A percentile compares a stretch with the other conserved stretches of the same genome.
Evolutionary conservation across 2,888 invertebrate species (phyloP).

Genomic region (Drosophila siamana): DNA sequence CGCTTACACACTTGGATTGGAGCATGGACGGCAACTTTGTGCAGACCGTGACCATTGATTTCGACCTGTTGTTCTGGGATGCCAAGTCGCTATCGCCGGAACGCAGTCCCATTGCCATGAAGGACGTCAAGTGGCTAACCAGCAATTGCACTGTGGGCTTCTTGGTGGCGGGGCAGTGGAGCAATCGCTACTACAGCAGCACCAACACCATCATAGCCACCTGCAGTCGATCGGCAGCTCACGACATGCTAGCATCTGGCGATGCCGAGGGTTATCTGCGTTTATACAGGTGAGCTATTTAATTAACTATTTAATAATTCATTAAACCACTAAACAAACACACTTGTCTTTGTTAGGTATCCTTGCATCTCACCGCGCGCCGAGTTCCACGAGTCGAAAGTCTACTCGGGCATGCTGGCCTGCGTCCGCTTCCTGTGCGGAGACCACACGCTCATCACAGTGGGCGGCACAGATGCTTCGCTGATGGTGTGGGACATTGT

Average conservation of each 20-base stretch:
- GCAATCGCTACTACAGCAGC: conserved; percentile 94
- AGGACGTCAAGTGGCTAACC: conserved; percentile 95
- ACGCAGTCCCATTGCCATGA: conserved; percentile 95
- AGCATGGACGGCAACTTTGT: conserved; percentile 94
- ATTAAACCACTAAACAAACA: no score
- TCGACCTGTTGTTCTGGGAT: conserved; percentile 96
- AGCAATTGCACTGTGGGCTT: conserved; percentile 95
- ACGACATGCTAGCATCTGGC: conserved; percentile 93
- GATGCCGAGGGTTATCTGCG: conserved; percentile 95
- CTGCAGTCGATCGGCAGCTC: conserved; percentile 92
- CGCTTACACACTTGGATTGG: conserved; percentile 95
- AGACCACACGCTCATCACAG: conserved; percentile 93
- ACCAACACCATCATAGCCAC: conserved; percentile 93
- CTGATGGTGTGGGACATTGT: conserved; percentile 96
- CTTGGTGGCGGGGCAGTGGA: conserved; percentile 95
- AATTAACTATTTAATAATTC: no score
- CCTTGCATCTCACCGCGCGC: conserved; percentile 94
- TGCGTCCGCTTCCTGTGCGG: conserved; percentile 93
- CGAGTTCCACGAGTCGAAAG: conserved; percentile 95
- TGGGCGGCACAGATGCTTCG: conserved; percentile 95
- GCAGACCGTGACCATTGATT: conserved; percentile 95
- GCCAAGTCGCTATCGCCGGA: conserved; percentile 94
- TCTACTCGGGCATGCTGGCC: conserved; percentile 93
- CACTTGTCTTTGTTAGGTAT: no score
- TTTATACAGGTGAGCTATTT: conserved; percentile 89